Base-by-base conservation (phyloP, 2,888 invertebrate genomes). In the Dinocampus coccinellae region DNA sequence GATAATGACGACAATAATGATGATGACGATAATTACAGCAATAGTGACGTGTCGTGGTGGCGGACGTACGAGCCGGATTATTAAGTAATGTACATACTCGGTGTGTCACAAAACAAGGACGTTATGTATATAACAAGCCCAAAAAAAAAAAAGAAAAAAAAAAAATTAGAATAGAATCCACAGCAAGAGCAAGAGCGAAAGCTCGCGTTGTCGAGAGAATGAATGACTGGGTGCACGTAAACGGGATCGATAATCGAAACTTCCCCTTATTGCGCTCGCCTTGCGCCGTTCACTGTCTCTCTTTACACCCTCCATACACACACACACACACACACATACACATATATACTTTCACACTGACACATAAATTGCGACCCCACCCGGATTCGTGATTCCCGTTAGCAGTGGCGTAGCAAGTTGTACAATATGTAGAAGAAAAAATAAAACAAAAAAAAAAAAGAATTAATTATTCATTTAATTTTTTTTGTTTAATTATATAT, bases 191-290 rank as follows among this genome's bases (percentile, higher is more conserved):
- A n/a, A 42, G 52, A 34, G 34, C n/a, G 33, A 34, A 20, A 65
- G 57, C 73, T 63, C 72, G 69, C 69, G 24, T 67, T 67, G 65
- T 73, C 62, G 69, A 70, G 69, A 72, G 72, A 77, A 74, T 73
- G 73, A 75, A 75, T 70, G 65, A 73, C 53, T 60, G 39, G 58
- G 68, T 55, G 62, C 80, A 79, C 77, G 79, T 79, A 80, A 79
- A 82, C 22, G 24, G 81, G 82, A 86, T 87, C 86, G 86, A 87
- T 87, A 86, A 84, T 85, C 84, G 81, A 82, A 83, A 82, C 82
- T 82, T 82, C 81, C 80, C 78, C 79, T 76, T 73, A 73, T 69
- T 58, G 63, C 70, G 70, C 75, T 73, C 75, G 70, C 70, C 69
- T 65, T 70, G 71, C 72, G 65, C 64, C 69, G 29, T 26, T 58